Evolutionary conservation across 2,888 invertebrate genomes (phyloP).

Genomic region (Hymenopus coronatus): DNA sequence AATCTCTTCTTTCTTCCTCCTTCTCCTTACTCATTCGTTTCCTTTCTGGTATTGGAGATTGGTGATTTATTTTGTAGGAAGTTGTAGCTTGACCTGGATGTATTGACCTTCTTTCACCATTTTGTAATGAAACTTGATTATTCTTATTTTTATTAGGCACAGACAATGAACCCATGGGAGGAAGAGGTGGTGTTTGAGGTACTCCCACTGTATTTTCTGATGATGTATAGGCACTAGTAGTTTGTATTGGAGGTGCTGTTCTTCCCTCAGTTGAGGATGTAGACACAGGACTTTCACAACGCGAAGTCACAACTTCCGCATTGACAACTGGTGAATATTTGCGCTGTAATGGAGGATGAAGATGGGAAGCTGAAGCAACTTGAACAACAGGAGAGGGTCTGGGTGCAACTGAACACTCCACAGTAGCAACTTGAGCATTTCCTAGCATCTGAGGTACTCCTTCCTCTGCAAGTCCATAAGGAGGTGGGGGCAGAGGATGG

Average conservation of each 20-base stretch:
- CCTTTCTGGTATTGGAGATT: constrained; percentile 92
- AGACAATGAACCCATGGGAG: constrained; percentile 58
- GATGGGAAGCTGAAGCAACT: constrained; percentile 36
- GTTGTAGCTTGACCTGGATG: constrained; percentile 50
- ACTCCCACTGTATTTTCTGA: constrained; percentile 24
- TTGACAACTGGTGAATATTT: constrained; percentile 64
- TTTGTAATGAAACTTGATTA: constrained; percentile 41
- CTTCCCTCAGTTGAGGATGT: constrained; percentile 47
- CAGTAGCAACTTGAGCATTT: constrained; percentile 45
- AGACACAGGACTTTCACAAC: constrained; percentile 55
- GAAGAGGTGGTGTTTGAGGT: constrained; percentile 53
- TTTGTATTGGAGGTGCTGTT: constrained; percentile 1
- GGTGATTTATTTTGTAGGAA: constrained; percentile 81
- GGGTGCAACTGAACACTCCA: constrained; percentile 50
- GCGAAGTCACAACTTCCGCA: constrained; percentile 44
- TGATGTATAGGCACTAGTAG: constrained; percentile 6
- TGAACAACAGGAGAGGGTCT: constrained; percentile 47
- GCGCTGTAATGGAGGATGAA: constrained; percentile 64
- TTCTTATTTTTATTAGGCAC: constrained; percentile 55
- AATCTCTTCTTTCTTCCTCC: constrained; percentile 85
- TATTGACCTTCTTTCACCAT: constrained; percentile 40
- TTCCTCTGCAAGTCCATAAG: constrained; percentile 54
- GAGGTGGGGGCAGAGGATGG: constrained; percentile 63
- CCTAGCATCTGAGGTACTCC: constrained; percentile 45
- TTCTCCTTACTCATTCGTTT: constrained; percentile 87